These are phyloP conservation scores for Gryon sp. DNA, from an alignment of 1,140 invertebrate species.

Conservation along the genomic window DNA sequence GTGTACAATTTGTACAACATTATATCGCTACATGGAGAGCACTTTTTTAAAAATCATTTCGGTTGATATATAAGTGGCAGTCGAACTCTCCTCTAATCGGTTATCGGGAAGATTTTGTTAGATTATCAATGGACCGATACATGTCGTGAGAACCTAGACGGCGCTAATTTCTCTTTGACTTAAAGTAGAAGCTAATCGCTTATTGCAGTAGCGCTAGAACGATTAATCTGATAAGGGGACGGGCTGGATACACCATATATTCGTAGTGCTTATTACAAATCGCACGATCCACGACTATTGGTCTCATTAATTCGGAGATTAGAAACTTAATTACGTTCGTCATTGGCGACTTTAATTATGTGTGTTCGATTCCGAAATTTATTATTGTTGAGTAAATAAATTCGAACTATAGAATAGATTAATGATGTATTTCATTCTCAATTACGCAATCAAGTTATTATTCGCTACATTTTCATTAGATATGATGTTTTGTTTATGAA, in stretches of 20 bases:
- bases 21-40: no score
- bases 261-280: slow-evolving; percentile 38
- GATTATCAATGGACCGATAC: slow-evolving; percentile 31
- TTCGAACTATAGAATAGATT: slow-evolving; percentile 18
- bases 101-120: slow-evolving; percentile 40
- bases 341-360: slow-evolving; percentile 12
- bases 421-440: background rate
- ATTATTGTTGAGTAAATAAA: slow-evolving; percentile 13
- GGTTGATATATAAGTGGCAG: slow-evolving; percentile 7
- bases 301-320: slow-evolving; percentile 55
- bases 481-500: no score
- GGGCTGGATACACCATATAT: slow-evolving; percentile 20
- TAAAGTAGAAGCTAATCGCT: slow-evolving; percentile 39
- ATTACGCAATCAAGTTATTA: no score
- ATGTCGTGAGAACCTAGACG: slow-evolving; percentile 50
- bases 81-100: slow-evolving; percentile 10
- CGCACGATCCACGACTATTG: slow-evolving; percentile 38
- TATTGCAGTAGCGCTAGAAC: slow-evolving; percentile 32
- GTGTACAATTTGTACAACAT: background rate
- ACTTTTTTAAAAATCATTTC: no score
- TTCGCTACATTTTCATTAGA: no score
- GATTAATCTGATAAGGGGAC: slow-evolving; percentile 50
- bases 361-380: background rate
- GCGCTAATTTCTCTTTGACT: slow-evolving; percentile 54
- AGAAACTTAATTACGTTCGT: slow-evolving; percentile 55